phyloP scores from a whole-genome alignment of 2,888 invertebrate species.

The Habrosyne pyritoides region DNA sequence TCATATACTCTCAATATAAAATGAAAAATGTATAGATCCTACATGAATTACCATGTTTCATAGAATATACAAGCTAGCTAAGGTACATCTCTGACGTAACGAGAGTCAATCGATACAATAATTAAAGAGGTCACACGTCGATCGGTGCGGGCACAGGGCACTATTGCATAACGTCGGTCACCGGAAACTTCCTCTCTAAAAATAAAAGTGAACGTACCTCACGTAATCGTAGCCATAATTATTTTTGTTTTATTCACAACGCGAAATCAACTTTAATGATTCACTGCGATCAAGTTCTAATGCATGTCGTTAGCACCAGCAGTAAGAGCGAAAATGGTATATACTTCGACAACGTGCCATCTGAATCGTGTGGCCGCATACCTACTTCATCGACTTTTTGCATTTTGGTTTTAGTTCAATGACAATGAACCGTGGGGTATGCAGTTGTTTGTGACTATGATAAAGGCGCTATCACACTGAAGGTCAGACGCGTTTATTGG shows the following conservation, averaged over 20 bases:
- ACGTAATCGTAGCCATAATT: conserved; percentile 60
- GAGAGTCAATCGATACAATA: conserved; percentile 25
- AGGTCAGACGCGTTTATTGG: background rate
- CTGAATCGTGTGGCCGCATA: conserved; percentile 23
- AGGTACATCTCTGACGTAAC: conserved; percentile 11
- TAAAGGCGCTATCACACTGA: background rate
- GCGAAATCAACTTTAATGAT: conserved; percentile 42
- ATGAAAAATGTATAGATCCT: too few species aligned
- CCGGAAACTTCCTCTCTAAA: conserved; percentile 69
- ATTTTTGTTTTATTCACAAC: conserved; percentile 40
- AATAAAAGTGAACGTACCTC: conserved; percentile 77
- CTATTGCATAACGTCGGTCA: conserved; percentile 38
- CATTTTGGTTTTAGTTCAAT: conserved; percentile 41
- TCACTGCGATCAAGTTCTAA: conserved; percentile 32
- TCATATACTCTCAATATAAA: too few species aligned
- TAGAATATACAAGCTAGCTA: too few species aligned
- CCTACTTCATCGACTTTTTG: conserved; percentile 33
- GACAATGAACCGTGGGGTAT: conserved; percentile 47
- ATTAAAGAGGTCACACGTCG: conserved; percentile 41
- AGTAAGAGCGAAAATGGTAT: conserved; percentile 41
- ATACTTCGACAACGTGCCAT: conserved; percentile 11
- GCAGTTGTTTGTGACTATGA: background rate
- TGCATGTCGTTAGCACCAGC: conserved; percentile 27
- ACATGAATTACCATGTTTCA: too few species aligned
- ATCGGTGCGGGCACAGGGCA: conserved; percentile 42